Evolutionary conservation across 2,797 vertebrate species (phyloP).

Genomic region (Sebastes minor): DNA sequence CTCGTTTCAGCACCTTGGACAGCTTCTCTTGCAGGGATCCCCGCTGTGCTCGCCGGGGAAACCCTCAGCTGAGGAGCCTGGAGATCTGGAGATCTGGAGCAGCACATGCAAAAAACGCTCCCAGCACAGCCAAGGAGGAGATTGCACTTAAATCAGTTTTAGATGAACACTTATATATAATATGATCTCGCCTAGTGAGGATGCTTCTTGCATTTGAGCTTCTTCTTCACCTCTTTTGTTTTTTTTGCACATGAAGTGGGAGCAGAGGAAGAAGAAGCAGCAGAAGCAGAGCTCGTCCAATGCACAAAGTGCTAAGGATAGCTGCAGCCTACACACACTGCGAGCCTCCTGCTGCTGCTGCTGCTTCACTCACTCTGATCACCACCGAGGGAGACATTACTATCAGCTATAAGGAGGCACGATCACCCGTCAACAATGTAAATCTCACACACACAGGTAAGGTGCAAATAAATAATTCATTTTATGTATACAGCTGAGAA

Average conservation of each 20-base stretch:
- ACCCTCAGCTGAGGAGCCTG: conserved; percentile 63
- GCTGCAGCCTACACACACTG: conserved; percentile 75
- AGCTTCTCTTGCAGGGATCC: conserved; percentile 73
- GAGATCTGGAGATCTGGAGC: conserved; percentile 54
- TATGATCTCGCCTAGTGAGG: conserved; percentile 52
- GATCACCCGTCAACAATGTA: conserved; percentile 62
- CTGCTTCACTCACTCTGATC: conserved; percentile 66
- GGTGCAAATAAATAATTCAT: conserved; percentile 34
- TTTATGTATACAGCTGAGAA: background rate
- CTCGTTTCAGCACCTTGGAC: conserved; percentile 75
- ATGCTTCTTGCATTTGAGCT: conserved; percentile 60
- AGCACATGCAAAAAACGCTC: conserved; percentile 1
- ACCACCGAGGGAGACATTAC: conserved; percentile 68
- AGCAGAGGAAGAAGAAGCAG: conserved; percentile 33
- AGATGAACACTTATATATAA: conserved; percentile 25
- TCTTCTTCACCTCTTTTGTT: conserved; percentile 29
- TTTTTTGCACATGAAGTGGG: conserved; percentile 46
- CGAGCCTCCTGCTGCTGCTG: conserved; percentile 58
- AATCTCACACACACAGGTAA: conserved; percentile 73
- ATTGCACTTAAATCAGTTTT: conserved; percentile 11
- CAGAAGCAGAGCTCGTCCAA: conserved; percentile 54
- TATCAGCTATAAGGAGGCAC: conserved; percentile 55
- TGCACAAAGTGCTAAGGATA: conserved; percentile 68
- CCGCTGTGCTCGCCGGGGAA: conserved; percentile 76
- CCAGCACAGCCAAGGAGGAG: conserved; percentile 1